phyloP scores from a whole-genome alignment of 2,888 invertebrate species.

The Microplitis manilae region DNA sequence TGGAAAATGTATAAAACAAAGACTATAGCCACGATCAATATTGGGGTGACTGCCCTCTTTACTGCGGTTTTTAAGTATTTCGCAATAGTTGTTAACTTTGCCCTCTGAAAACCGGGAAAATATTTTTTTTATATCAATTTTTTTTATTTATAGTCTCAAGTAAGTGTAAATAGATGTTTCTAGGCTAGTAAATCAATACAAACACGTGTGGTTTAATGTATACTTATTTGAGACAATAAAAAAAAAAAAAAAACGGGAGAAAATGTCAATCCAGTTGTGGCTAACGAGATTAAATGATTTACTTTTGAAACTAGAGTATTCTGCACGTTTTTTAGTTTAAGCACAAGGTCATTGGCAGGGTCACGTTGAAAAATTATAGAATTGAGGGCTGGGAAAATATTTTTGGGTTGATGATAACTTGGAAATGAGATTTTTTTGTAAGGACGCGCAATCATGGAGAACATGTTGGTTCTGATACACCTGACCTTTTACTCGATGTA shows the following conservation, averaged over 20 bases:
- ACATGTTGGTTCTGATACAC: not conserved
- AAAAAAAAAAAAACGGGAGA: not conserved
- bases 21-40: not conserved
- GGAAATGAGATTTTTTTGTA: too few species aligned
- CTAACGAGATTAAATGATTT: conserved; percentile 19
- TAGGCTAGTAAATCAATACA: not conserved
- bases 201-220: not conserved
- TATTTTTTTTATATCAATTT: not conserved
- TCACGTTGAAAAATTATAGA: conserved; percentile 13
- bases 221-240: not conserved
- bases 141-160: not conserved
- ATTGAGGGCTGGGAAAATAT: not conserved
- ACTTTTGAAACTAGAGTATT: conserved; percentile 5
- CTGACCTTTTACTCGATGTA: conserved; percentile 20
- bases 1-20: not conserved
- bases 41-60: not conserved
- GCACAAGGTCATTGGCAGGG: conserved; percentile 13
- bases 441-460: not conserved
- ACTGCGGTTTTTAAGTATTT: not conserved
- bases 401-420: too few species aligned
- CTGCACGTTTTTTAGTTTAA: not conserved
- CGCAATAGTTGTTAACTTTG: not conserved
- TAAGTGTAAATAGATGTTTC: not conserved
- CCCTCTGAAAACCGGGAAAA: not conserved
- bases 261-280: conserved; percentile 15